Evolutionary conservation across 2,797 vertebrate species (phyloP), one percentile per base, ranked within the genome.

Genomic region (Bryconaethiops microstoma): DNA sequence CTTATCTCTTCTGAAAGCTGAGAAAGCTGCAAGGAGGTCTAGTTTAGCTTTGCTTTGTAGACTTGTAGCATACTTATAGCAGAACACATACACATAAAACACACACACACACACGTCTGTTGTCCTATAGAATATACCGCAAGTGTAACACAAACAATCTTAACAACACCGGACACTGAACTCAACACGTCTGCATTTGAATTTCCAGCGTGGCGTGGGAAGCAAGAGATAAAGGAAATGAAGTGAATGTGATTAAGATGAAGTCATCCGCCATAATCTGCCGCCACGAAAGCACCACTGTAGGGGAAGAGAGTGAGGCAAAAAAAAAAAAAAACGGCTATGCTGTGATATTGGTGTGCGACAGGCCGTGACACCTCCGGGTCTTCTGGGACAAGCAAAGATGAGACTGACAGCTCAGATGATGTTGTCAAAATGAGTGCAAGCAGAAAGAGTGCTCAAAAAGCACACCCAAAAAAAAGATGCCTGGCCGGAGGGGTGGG

Each of bases 391-490:
- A 71, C 86, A 71, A n/a, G 75, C 89, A 80, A 77, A 79, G 84
- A 82, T 81, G 83, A 91, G 89, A 92, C 86, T 90, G 92, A 92
- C 90, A 92, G 91, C 87, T 52, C 45, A 89, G 90, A 94, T 93
- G 91, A 93, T 93, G 92, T 93, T 92, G 92, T 94, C 92, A 94
- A 92, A 92, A 90, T 16, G 71, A 88, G 88, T 88, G 87, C 78
- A 68, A 81, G 88, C 86, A 83, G 76, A 80, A 67, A 67, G 86
- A 87, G 88, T 87, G 79, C 82, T 88, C 76, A 79, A 80, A 90
- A 82, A 89, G 78, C 60, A 76, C 6, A 19, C 70, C 89, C 74
- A 88, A 90, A 84, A 89, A 76, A 65, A 77, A 71, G 62, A 86
- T 85, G 88, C 78, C 79, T 77, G 48, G 86, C 77, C 81, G 42